Percentiles rank a stretch among this genome's conserved stretches.
phyloP scores from a whole-genome alignment of 2,888 invertebrate species.

The Galeruca laticollis region DNA sequence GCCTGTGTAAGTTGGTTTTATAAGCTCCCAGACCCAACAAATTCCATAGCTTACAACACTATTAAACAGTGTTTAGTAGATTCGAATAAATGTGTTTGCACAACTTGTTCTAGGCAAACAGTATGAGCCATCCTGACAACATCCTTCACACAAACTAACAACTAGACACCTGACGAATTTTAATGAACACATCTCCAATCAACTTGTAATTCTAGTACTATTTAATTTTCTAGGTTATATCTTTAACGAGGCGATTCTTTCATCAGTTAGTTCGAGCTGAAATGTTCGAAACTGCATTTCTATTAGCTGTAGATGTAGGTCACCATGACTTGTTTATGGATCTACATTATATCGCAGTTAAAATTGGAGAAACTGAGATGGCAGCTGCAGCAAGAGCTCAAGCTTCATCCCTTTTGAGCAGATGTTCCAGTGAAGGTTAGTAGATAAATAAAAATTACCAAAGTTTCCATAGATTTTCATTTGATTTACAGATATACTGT shows the following conservation, averaged over 20 bases:
- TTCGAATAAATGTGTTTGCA: too few species aligned
- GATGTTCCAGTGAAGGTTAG: conserved; percentile 64
- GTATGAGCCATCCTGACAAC: too few species aligned
- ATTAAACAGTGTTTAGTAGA: too few species aligned
- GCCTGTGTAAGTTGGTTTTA: too few species aligned
- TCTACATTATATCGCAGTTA: conserved; percentile 79
- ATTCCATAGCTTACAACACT: too few species aligned
- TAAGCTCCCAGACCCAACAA: too few species aligned
- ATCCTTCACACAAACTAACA: too few species aligned
- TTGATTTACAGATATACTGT: too few species aligned
- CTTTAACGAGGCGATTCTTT: conserved; percentile 88
- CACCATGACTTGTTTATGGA: conserved; percentile 91
- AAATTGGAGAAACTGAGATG: conserved; percentile 73
- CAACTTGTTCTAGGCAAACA: too few species aligned
- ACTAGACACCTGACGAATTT: too few species aligned
- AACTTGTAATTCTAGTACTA: background rate
- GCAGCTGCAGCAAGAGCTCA: conserved; percentile 79
- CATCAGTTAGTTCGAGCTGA: conserved; percentile 84
- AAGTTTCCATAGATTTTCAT: background rate
- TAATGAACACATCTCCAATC: too few species aligned
- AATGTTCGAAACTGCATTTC: conserved; percentile 84
- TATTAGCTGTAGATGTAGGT: conserved; percentile 85
- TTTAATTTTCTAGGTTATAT: conserved; percentile 71
- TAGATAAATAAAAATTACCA: background rate
- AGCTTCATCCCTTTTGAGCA: conserved; percentile 69